Percentiles rank a stretch among this genome's conserved stretches.
phyloP scores from a whole-genome alignment of 2,113 vertebrate genomes.

The Hylia prasina region DNA sequence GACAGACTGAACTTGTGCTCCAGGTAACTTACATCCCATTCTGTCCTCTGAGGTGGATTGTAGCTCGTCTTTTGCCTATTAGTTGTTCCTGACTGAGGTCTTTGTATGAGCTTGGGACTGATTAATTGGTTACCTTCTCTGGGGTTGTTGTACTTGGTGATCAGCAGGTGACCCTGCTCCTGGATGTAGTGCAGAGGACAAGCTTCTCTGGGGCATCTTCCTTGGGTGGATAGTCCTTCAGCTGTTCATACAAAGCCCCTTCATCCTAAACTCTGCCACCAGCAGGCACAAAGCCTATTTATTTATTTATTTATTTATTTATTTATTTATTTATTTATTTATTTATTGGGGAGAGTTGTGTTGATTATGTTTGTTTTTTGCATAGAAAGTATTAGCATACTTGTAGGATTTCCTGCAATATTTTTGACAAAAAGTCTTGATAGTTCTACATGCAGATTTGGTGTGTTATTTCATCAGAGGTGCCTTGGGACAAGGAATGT shows the following conservation, averaged over 20 bases:
- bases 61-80: not conserved
- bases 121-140: not conserved
- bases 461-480: not conserved
- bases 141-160: not conserved
- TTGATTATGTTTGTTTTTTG: not conserved
- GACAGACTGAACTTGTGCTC: not conserved
- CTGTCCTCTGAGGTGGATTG: not conserved
- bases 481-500: not conserved
- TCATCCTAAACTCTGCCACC: not conserved
- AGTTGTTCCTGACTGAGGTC: not conserved
- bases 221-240: not conserved
- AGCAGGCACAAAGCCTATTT: too few species aligned
- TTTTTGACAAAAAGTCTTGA: not conserved
- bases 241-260: not conserved
- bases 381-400: rapidly evolving
- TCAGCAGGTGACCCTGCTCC: not conserved
- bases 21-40: not conserved
- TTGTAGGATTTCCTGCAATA: not conserved
- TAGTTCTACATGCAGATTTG: not conserved
- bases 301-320: too few species aligned
- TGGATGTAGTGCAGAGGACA: not conserved
- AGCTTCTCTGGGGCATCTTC: not conserved
- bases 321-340: not conserved
- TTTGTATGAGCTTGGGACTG: not conserved
- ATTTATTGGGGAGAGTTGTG: too few species aligned